phyloP scores from a whole-genome alignment of 2,888 invertebrate genomes.

The Elegia similella region DNA sequence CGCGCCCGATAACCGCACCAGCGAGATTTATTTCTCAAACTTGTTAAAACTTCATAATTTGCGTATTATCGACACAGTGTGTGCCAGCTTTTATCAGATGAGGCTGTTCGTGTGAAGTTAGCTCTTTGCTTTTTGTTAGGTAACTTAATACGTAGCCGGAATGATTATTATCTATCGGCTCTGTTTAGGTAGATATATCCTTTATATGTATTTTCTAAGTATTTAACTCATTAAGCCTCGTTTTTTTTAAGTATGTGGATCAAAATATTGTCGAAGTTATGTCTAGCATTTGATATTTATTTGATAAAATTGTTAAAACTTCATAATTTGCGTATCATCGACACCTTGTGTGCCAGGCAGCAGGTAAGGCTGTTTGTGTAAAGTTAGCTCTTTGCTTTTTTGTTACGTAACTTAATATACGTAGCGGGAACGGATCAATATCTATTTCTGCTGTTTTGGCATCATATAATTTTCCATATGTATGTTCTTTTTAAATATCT shows the following conservation, averaged over 20 bases:
- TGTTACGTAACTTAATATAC: slow-evolving; percentile 21
- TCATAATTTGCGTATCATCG: slow-evolving; percentile 74
- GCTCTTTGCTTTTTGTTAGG: slow-evolving; percentile 15
- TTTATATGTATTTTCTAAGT: no score
- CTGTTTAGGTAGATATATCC: no score
- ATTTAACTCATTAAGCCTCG: no score
- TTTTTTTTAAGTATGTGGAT: no score
- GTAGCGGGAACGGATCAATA: no score
- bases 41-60: slow-evolving; percentile 78
- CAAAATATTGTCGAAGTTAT: no score
- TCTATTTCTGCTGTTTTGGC: no score
- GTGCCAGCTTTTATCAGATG: slow-evolving; percentile 46
- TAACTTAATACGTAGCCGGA: slow-evolving; percentile 13
- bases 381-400: slow-evolving; percentile 12
- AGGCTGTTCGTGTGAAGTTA: slow-evolving; percentile 29
- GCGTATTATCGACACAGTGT: slow-evolving; percentile 66
- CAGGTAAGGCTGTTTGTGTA: slow-evolving; percentile 37
- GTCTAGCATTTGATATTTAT: slow-evolving; percentile 70
- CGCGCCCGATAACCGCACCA: slow-evolving; percentile 62
- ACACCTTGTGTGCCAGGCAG: slow-evolving; percentile 51
- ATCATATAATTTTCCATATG: no score
- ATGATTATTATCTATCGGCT: no score
- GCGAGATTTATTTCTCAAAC: slow-evolving; percentile 73
- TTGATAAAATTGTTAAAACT: slow-evolving; percentile 74
- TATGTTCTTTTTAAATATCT: no score